A percentile compares a stretch with the other conserved stretches of the same genome.
Evolutionary conservation across 1,140 invertebrate genomes (phyloP).

Genomic region (Drosophila azteca): DNA sequence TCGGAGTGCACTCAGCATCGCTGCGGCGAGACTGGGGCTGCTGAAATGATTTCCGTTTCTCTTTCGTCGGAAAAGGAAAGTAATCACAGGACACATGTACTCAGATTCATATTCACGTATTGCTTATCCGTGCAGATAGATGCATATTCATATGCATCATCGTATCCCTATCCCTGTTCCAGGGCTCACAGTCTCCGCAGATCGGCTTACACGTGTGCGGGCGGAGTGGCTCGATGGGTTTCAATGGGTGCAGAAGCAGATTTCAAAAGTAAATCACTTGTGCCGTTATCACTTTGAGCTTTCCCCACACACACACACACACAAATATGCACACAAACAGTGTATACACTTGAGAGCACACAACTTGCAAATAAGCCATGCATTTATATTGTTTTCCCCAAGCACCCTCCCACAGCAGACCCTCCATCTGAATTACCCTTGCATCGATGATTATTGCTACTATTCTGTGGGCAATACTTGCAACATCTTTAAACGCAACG

Average conservation of each 20-base stretch:
- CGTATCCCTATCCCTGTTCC: neutral
- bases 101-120: no score
- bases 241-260: slow-evolving; percentile 38
- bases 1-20: no score
- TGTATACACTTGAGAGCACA: slow-evolving; percentile 57
- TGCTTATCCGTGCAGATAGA: no score
- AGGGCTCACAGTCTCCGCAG: slow-evolving; percentile 23
- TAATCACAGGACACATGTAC: no score
- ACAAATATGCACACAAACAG: slow-evolving; percentile 17
- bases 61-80: no score
- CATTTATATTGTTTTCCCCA: slow-evolving; percentile 44
- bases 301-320: slow-evolving; percentile 14
- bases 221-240: slow-evolving; percentile 43
- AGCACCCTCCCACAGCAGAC: neutral
- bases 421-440: no score
- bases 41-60: no score
- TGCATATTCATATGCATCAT: no score
- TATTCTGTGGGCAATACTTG: slow-evolving; percentile 23
- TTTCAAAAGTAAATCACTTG: slow-evolving; percentile 54
- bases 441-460: neutral
- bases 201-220: slow-evolving; percentile 36
- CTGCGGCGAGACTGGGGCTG: no score
- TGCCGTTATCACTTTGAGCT: slow-evolving; percentile 17
- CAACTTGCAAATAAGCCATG: slow-evolving; percentile 60
- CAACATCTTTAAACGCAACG: slow-evolving; percentile 47